Conservation (phyloP, 1,140 invertebrate genomes). For the Asbolus verrucosus region DNA sequence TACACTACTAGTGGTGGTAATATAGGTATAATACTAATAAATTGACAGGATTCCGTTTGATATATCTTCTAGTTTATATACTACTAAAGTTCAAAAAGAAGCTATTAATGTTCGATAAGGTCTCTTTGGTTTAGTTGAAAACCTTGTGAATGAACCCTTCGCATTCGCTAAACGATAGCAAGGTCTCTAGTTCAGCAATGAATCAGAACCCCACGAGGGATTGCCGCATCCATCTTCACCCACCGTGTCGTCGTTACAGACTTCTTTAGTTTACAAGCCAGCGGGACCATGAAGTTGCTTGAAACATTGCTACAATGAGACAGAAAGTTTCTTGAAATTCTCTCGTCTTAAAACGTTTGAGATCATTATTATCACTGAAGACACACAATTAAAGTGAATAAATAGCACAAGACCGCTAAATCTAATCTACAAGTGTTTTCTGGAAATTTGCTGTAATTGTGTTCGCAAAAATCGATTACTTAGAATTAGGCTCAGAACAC, state of each 20-base stretch:
- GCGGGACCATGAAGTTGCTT: constrained; percentile 31
- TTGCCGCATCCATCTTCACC: constrained; percentile 40
- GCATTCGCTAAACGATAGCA: constrained; percentile 40
- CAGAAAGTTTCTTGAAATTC: constrained; percentile 5
- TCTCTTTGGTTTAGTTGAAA: constrained; percentile 20
- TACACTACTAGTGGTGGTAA: not conserved
- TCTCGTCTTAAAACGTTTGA: too few relatives aligned
- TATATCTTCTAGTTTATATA: constrained; percentile 5
- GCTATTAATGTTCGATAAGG: constrained; percentile 26
- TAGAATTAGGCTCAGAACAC: too few relatives aligned
- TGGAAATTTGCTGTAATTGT: too few relatives aligned
- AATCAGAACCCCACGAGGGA: constrained; percentile 26
- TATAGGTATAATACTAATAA: not conserved
- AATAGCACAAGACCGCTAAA: too few relatives aligned
- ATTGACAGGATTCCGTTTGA: not conserved
- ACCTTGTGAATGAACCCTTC: constrained; percentile 39
- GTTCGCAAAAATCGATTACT: too few relatives aligned
- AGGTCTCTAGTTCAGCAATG: constrained; percentile 37
- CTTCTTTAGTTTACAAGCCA: constrained; percentile 39
- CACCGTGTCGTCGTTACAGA: constrained; percentile 44
- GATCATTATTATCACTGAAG: not conserved
- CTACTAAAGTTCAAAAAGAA: constrained; percentile 13
- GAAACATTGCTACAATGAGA: constrained; percentile 34
- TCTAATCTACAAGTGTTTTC: too few relatives aligned
- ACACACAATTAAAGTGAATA: not conserved